Evolutionary conservation across 1,140 invertebrate genomes (phyloP), one percentile per base, ranked within the genome.

Genomic region (Nilaparvata lugens): DNA sequence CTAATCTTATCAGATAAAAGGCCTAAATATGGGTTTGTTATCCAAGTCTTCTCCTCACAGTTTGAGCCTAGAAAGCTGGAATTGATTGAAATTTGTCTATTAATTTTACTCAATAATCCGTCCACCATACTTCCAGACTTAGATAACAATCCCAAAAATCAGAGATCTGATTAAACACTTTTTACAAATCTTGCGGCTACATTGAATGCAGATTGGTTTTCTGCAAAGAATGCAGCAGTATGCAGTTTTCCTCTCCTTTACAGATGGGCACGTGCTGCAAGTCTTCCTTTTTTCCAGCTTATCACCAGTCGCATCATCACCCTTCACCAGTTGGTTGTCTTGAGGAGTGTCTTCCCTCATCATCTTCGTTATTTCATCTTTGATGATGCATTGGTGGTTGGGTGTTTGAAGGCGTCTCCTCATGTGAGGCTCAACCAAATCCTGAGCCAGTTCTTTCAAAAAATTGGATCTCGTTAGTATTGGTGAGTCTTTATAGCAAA

Each of bases 371-470:
- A 56, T 31, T 24, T 25, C 21, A 31, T 56, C 24, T 21, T 35
- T 56, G n/a, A 31, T 35, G 31, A 16, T 35, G 9, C 24, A 16
- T 28, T 16, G 54, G n/a, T 31, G 18, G 21, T 57, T 57, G 7
- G 56, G 38, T 18, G 42, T 57, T 43, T 40, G 19, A 13, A 57
- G 56, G 23, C 68, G 64, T 58, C 65, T 65, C 66, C 68, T 60
- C 58, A 71, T 53, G 23, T 68, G 65, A 11, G 65, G 64, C 48
- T 25, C 35, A 38, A 61, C 53, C 28, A 67, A 38, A 13, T 28
- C 38, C 43, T 45, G 23, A 11, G 58, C 66, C 54, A 69, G 65
- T 42, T 25, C 52, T 52, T 67, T 69, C 38, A 65, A n/a, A 57
- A 68, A 68, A 40, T 57, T 53, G n/a, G 28, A 24, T 43, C 65